Conservation (phyloP, 2,113 vertebrate genomes). For the Cheirogaleus medius region DNA sequence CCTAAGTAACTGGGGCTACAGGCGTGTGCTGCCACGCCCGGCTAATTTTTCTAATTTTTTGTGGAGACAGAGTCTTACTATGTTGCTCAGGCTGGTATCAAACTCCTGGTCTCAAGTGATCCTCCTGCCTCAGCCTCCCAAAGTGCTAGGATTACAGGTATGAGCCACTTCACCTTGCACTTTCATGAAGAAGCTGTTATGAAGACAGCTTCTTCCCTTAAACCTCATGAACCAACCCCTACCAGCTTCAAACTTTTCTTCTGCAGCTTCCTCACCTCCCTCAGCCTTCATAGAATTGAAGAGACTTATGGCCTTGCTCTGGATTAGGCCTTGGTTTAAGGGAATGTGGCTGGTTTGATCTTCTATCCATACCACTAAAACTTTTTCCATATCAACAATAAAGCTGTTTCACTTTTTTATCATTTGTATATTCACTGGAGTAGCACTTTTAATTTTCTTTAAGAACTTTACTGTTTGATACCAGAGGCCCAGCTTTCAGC, state of each 20-base stretch:
- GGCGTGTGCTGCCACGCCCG: too few relatives aligned
- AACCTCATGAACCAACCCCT: not conserved
- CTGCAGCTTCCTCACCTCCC: not conserved
- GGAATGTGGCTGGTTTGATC: not conserved
- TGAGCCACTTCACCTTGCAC: not conserved
- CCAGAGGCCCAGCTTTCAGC: not conserved
- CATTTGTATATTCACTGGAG: not conserved
- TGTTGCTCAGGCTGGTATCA: too few relatives aligned
- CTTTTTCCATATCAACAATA: not conserved
- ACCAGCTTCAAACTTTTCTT: not conserved
- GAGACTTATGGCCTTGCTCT: not conserved
- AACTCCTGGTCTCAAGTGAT: too few relatives aligned
- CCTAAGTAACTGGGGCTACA: too few relatives aligned
- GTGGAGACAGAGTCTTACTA: too few relatives aligned
- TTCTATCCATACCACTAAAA: not conserved
- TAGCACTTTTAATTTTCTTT: not conserved
- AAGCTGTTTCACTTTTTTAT: not conserved
- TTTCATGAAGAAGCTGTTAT: not conserved
- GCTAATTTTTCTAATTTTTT: too few relatives aligned
- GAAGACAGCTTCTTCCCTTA: not conserved
- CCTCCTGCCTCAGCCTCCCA: too few relatives aligned
- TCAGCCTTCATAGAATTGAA: not conserved
- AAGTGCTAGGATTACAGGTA: too few relatives aligned
- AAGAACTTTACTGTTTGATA: not conserved
- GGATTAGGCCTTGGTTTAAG: not conserved